Conservation (phyloP, 2,888 invertebrate genomes). For the Phortica magna region DNA sequence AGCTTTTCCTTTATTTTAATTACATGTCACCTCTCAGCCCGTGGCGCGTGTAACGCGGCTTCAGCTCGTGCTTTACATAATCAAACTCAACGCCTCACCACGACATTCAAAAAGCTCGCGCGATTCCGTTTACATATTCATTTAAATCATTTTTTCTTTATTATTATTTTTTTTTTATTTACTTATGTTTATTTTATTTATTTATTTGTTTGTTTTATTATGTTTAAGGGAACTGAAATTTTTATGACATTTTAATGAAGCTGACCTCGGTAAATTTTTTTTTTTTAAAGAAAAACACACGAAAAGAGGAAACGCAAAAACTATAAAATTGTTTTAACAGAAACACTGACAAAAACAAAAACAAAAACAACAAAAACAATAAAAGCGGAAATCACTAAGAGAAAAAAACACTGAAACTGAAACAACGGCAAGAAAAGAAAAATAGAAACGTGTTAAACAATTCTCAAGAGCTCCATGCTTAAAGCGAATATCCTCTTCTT, state of each 20-base stretch:
- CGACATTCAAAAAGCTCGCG: background rate
- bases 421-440: constrained; percentile 40
- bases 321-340: background rate
- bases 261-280: constrained; percentile 50
- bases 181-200: constrained; percentile 6
- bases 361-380: background rate
- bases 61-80: background rate
- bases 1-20: constrained; percentile 10
- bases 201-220: constrained; percentile 15
- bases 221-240: constrained; percentile 44
- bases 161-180: constrained; percentile 35
- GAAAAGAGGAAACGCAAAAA: background rate
- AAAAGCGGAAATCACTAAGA: constrained; percentile 22
- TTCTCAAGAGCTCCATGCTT: constrained; percentile 70
- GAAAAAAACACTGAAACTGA: background rate
- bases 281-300: constrained; percentile 26
- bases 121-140: background rate
- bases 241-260: constrained; percentile 51
- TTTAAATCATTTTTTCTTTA: background rate
- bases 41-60: no score
- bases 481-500: constrained; percentile 62
- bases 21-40: constrained; percentile 10
- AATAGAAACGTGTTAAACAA: constrained; percentile 62
- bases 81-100: background rate
- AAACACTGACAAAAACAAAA: constrained; percentile 12